phyloP scores from a whole-genome alignment of 2,797 vertebrate genomes.

The Rhabdophis nuchalis region DNA sequence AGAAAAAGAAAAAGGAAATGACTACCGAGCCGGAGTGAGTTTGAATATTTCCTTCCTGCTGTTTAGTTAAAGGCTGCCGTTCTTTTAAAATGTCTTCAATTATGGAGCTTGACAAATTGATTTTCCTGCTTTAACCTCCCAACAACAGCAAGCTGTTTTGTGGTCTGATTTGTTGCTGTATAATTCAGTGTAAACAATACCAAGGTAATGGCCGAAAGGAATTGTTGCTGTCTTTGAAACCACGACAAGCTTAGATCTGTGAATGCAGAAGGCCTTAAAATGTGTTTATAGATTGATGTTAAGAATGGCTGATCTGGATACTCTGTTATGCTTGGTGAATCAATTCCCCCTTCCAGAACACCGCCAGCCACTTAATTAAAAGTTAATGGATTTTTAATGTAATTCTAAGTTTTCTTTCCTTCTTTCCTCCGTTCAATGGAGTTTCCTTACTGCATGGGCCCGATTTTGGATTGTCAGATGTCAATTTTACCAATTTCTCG shows the following conservation, averaged over 20 bases:
- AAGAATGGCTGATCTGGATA: not conserved
- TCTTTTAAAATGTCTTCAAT: conserved; percentile 7
- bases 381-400: conserved; percentile 6
- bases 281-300: not conserved
- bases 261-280: not conserved
- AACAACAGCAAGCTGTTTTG: conserved; percentile 9
- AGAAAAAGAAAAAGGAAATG: not conserved
- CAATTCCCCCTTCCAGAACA: not conserved
- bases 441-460: not conserved
- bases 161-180: not conserved
- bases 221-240: conserved; percentile 25
- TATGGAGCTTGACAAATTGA: conserved; percentile 18
- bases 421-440: not conserved
- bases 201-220: not conserved
- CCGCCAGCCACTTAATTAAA: conserved; percentile 4
- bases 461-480: not conserved
- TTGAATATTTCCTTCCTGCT: not conserved
- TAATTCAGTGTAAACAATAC: conserved; percentile 15
- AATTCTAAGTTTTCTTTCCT: not conserved
- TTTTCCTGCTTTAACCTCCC: conserved; percentile 15
- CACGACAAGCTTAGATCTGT: not conserved
- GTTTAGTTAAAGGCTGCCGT: not conserved
- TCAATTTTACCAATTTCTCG: not conserved
- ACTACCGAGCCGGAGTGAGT: not conserved
- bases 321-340: not conserved